These are phyloP conservation scores for Standfussiana lucernea DNA, from an alignment of 2,888 invertebrate species.

Conservation along the genomic window DNA sequence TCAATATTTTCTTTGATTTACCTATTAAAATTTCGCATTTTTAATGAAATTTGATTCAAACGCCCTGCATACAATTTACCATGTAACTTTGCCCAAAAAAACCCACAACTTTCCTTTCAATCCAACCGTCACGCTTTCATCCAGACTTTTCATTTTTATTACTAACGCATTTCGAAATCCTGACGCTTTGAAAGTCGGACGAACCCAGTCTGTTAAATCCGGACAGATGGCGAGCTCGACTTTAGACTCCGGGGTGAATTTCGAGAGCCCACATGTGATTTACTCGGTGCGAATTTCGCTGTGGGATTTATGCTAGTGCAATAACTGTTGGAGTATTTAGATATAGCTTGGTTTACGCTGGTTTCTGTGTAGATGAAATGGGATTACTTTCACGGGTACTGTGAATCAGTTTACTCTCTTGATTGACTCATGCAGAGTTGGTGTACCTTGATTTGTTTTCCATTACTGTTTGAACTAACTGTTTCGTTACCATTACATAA, in stretches of 20 bases:
- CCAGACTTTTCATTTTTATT: constrained; percentile 59
- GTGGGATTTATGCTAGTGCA: constrained; percentile 44
- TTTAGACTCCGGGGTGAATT: constrained; percentile 55
- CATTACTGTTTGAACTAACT: neutral
- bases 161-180: constrained; percentile 62
- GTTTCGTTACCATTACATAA: no score
- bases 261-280: constrained; percentile 54
- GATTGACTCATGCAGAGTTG: neutral
- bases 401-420: neutral
- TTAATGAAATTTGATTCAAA: neutral
- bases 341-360: constrained; percentile 9
- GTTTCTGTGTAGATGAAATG: neutral
- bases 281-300: constrained; percentile 56
- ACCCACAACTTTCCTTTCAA: constrained; percentile 34
- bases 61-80: no score
- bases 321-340: constrained; percentile 49
- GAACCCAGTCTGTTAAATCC: constrained; percentile 56
- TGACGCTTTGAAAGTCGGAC: constrained; percentile 53
- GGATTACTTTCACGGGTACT: neutral
- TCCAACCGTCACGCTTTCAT: constrained; percentile 41
- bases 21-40: no score
- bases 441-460: neutral
- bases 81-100: neutral
- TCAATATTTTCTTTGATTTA: no score
- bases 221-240: constrained; percentile 65